Evolutionary conservation across 2,888 invertebrate genomes (phyloP).

Genomic region (Drosophila dives): DNA sequence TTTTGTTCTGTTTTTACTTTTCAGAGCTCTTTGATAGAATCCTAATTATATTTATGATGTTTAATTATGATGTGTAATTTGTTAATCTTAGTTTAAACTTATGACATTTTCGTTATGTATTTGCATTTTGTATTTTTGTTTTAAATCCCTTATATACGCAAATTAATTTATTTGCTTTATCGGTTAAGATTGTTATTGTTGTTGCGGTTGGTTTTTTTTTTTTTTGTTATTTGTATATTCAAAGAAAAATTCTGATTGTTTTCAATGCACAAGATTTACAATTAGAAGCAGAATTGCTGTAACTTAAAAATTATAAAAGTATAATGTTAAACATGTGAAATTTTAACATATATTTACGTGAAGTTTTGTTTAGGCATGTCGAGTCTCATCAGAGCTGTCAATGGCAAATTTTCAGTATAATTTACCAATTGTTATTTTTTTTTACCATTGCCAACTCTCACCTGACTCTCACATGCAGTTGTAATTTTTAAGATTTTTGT

Average conservation of each 20-base stretch:
- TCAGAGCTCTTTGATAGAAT: slow-evolving; percentile 49
- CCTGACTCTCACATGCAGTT: slow-evolving; percentile 40
- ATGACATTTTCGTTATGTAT: slow-evolving; percentile 55
- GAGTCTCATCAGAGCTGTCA: slow-evolving; percentile 9
- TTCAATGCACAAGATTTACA: slow-evolving; percentile 85
- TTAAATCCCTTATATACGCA: slow-evolving; percentile 28
- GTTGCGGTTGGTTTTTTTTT: slow-evolving; percentile 43
- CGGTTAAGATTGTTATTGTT: slow-evolving; percentile 30
- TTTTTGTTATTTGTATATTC: slow-evolving; percentile 70
- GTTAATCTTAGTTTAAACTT: slow-evolving; percentile 69
- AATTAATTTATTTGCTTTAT: slow-evolving; percentile 26
- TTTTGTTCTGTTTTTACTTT: slow-evolving; percentile 32
- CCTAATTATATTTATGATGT: slow-evolving; percentile 50
- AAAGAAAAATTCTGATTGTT: slow-evolving; percentile 85
- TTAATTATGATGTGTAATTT: slow-evolving; percentile 37
- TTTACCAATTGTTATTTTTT: background rate
- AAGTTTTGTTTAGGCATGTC: slow-evolving; percentile 42
- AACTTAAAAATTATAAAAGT: slow-evolving; percentile 83
- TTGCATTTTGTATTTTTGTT: slow-evolving; percentile 43
- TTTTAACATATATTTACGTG: slow-evolving; percentile 49
- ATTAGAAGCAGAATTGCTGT: slow-evolving; percentile 85
- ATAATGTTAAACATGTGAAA: slow-evolving; percentile 45
- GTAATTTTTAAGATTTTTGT: slow-evolving; percentile 77
- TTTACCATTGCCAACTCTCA: slow-evolving; percentile 21
- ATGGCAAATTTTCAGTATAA: background rate